Percentiles rank a stretch among this genome's conserved stretches.
These are phyloP conservation scores for Adelosebastes latens DNA, from an alignment of 2,797 vertebrate species.

Conservation along the genomic window DNA sequence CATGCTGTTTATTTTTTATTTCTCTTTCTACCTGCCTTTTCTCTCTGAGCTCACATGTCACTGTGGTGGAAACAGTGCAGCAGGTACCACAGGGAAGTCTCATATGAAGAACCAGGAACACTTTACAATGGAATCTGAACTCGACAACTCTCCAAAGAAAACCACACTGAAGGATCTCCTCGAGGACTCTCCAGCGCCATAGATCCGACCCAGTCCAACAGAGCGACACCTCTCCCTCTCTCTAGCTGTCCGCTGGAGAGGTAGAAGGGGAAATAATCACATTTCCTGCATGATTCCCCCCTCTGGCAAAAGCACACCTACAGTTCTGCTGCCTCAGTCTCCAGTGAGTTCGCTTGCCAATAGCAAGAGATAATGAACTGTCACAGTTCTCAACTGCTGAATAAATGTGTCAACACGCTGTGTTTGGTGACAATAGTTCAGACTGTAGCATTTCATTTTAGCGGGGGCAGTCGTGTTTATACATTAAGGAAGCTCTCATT, in stretches of 20 bases:
- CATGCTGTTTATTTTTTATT: not conserved
- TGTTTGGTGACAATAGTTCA: not conserved
- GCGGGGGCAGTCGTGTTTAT: not conserved
- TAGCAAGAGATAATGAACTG: not conserved
- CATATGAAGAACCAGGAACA: not conserved
- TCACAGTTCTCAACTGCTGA: not conserved
- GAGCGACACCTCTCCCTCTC: not conserved
- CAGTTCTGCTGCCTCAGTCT: not conserved
- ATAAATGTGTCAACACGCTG: not conserved
- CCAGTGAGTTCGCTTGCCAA: not conserved
- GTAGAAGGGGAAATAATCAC: not conserved
- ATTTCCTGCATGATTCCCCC: not conserved
- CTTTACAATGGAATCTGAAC: not conserved
- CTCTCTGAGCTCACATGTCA: not conserved
- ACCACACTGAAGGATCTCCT: not conserved
- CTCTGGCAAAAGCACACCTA: not conserved
- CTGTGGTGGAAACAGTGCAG: not conserved
- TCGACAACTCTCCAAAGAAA: not conserved
- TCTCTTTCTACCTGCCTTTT: not conserved
- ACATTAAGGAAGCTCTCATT: not conserved
- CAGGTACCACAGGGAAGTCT: not conserved
- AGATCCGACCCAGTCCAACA: not conserved
- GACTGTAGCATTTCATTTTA: not conserved
- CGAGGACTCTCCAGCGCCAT: not conserved
- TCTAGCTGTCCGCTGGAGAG: not conserved